A percentile compares a stretch with the other conserved stretches of the same genome.
Conservation (phyloP, 2,113 vertebrate genomes). For the Choloepus hoffmanni region DNA sequence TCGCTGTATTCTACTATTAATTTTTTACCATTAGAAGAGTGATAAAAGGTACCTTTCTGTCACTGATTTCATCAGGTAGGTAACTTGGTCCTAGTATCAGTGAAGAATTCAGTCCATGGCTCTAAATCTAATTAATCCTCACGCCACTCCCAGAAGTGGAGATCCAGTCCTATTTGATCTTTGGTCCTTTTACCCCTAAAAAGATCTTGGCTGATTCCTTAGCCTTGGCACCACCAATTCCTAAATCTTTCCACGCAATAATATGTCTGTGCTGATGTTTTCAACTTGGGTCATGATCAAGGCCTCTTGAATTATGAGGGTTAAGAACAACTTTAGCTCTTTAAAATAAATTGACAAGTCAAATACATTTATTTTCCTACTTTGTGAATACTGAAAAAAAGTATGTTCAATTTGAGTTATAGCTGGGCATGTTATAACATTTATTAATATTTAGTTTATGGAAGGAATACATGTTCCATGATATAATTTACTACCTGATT, state of each 20-base stretch:
- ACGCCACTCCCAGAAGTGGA: background rate
- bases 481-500: slow-evolving; percentile 24
- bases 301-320: background rate
- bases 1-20: background rate
- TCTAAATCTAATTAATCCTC: background rate
- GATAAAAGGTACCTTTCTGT: background rate
- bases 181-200: background rate
- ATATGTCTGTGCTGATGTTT: background rate
- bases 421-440: background rate
- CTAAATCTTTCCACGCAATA: background rate
- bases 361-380: background rate
- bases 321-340: slow-evolving; percentile 15
- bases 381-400: background rate
- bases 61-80: background rate
- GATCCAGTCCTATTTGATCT: background rate
- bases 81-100: background rate
- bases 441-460: background rate
- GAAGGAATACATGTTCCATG: background rate
- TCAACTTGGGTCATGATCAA: background rate
- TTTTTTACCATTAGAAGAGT: background rate
- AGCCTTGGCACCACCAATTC: background rate
- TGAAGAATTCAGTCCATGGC: background rate
- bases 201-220: background rate
- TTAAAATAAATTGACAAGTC: background rate
- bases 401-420: slow-evolving; percentile 23